Evolutionary conservation across 2,888 invertebrate genomes (phyloP), one percentile per base, ranked within the genome.

Genomic region (Epinotia brunnichana): DNA sequence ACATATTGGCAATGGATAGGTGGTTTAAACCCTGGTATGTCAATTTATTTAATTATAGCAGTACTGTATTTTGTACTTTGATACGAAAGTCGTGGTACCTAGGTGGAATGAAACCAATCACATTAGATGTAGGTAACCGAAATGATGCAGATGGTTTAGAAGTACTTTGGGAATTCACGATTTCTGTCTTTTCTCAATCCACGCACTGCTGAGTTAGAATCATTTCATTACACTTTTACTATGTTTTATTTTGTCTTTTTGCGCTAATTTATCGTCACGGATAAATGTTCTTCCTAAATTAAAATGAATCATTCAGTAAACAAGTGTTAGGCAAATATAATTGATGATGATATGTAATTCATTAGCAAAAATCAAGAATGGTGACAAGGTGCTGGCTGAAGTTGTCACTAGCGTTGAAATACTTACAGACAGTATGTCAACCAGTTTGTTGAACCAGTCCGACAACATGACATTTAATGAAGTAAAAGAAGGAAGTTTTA

Each of bases 391-490:
- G 7, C 7, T 7, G 29, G 7, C 7, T 7, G 0, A 35, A 35
- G 35, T 35, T 35, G 41, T 41, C 11, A 13, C 2, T 2, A 41
- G 13, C 41, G 41, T 41, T 41, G 41, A 41, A 41, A 41, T 41
- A 13, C 4, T n/a, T 7, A 4, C 4, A 17, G 3, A 19, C 0
- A 21, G 21, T 9, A 9, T 15, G 21, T 44, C 61, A n/a, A 61
- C 61, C 44, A 44, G 60, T 61, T 35, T 17, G 19, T 41, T 19
- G 60, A 59, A 61, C 61, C 3, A 24, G 61, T 24, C 44, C 9
- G 21, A 7, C 17, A 44, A 44, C 61, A 19, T 60, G 60, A 60
- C 60, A 60, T 60, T 61, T 61, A 44, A 61, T 44, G 61, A 61
- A 61, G 44, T 60, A 60, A 60, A 39, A 61, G 13, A 41, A 61